phyloP scores from a whole-genome alignment of 2,888 invertebrate species.

The Cheilosia variabilis region DNA sequence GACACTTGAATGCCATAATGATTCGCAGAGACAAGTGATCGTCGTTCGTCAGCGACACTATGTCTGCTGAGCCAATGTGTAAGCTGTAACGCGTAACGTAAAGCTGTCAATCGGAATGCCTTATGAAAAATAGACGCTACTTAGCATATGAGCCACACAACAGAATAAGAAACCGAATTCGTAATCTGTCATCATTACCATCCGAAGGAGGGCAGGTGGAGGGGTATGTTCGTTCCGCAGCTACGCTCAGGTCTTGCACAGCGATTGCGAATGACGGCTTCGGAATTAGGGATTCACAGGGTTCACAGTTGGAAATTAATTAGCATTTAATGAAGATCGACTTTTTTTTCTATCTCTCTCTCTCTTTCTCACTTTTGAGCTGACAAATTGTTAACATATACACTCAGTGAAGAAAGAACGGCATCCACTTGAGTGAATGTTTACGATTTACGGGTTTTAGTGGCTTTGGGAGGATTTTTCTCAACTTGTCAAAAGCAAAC shows the following conservation, averaged over 20 bases:
- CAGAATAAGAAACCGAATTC: conserved; percentile 23
- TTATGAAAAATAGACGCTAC: conserved; percentile 35
- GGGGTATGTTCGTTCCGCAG: not conserved
- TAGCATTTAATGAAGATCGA: conserved; percentile 37
- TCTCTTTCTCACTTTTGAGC: conserved; percentile 5
- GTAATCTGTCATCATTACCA: conserved; percentile 26
- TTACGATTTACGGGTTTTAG: not conserved
- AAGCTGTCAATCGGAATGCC: conserved; percentile 35
- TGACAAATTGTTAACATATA: conserved; percentile 33
- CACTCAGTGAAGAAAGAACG: not conserved
- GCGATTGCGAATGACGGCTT: not conserved
- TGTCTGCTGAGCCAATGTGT: conserved; percentile 39
- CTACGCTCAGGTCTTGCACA: not conserved
- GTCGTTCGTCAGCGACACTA: conserved; percentile 49
- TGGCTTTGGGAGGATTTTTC: not conserved
- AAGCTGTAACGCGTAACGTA: conserved; percentile 1
- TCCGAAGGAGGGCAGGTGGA: not conserved
- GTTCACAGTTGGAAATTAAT: conserved; percentile 23
- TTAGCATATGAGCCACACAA: conserved; percentile 41
- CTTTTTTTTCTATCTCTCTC: conserved; percentile 8
- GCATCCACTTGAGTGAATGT: not conserved
- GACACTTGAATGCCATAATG: conserved; percentile 29
- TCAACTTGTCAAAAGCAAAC: conserved; percentile 2
- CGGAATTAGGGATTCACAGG: conserved; percentile 47
- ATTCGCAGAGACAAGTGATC: conserved; percentile 34